Conservation (phyloP, 2,797 vertebrate genomes). For the Micropoecilia bifurca region DNA sequence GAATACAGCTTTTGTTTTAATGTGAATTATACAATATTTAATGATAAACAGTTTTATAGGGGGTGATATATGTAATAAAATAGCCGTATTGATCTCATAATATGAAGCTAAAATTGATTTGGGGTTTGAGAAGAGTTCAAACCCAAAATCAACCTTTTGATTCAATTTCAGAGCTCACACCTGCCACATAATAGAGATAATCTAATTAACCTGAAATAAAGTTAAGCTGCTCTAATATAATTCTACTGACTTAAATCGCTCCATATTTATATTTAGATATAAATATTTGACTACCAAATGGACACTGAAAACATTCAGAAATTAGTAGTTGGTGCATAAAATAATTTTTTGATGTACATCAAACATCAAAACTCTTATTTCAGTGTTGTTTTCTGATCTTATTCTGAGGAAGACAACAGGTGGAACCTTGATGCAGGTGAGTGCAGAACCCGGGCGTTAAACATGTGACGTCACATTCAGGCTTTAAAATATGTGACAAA, state of each 20-base stretch:
- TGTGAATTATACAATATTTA: not conserved
- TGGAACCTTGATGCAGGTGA: no score
- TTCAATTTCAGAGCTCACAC: conserved; percentile 1
- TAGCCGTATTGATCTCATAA: not conserved
- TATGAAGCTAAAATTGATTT: not conserved
- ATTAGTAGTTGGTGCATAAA: not conserved
- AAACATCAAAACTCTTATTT: not conserved
- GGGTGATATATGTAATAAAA: not conserved
- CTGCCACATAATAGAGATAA: not conserved
- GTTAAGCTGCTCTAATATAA: not conserved
- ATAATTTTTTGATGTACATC: not conserved
- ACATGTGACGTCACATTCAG: no score
- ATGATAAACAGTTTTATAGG: not conserved
- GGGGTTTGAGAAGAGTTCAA: not conserved
- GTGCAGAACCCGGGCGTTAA: no score
- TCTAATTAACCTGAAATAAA: not conserved
- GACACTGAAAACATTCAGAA: not conserved
- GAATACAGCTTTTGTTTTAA: not conserved
- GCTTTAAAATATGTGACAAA: no score
- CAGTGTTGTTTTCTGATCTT: not conserved
- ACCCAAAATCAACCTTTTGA: not conserved
- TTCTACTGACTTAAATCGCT: not conserved
- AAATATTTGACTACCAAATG: not conserved
- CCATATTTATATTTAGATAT: not conserved
- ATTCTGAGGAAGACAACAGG: not conserved